phyloP scores from a whole-genome alignment of 2,888 invertebrate genomes.

The Anoplius nigerrimus region DNA sequence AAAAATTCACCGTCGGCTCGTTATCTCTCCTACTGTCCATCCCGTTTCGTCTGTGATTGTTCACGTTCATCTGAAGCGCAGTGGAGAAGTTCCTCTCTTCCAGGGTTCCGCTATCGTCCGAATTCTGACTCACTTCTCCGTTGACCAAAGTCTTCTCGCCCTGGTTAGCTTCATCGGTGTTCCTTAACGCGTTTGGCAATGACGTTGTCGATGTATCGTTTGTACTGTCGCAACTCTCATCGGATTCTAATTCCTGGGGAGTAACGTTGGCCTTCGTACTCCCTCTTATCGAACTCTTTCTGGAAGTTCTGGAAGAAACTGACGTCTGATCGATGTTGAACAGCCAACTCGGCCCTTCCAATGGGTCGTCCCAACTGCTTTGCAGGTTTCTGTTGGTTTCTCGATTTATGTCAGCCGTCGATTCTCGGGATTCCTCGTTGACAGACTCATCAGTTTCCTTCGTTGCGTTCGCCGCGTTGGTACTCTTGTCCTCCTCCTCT shows the following conservation, averaged over 20 bases:
- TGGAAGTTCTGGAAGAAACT: not conserved
- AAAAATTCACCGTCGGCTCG: conserved; percentile 23
- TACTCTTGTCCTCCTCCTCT: too few relatives aligned
- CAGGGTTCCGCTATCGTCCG: not conserved
- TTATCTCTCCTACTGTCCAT: not conserved
- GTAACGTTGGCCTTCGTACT: not conserved
- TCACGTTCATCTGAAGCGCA: not conserved
- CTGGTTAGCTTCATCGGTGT: not conserved
- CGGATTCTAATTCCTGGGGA: not conserved
- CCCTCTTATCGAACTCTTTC: not conserved
- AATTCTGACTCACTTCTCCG: not conserved
- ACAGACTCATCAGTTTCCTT: not conserved
- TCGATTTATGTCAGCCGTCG: not conserved
- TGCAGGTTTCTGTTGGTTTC: not conserved
- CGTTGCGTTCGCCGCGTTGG: too few relatives aligned
- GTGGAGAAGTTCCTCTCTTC: not conserved
- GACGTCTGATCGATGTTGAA: conserved; percentile 37
- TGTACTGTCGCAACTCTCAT: not conserved
- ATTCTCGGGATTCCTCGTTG: not conserved
- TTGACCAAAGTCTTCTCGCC: not conserved
- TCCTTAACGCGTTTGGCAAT: conserved; percentile 1
- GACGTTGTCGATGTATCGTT: not conserved
- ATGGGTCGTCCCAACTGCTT: conserved; percentile 59
- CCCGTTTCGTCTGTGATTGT: not conserved
- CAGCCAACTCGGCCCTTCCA: conserved; percentile 72